Base-by-base conservation (phyloP, 2,113 vertebrate species). In the Dicaeum eximium region DNA sequence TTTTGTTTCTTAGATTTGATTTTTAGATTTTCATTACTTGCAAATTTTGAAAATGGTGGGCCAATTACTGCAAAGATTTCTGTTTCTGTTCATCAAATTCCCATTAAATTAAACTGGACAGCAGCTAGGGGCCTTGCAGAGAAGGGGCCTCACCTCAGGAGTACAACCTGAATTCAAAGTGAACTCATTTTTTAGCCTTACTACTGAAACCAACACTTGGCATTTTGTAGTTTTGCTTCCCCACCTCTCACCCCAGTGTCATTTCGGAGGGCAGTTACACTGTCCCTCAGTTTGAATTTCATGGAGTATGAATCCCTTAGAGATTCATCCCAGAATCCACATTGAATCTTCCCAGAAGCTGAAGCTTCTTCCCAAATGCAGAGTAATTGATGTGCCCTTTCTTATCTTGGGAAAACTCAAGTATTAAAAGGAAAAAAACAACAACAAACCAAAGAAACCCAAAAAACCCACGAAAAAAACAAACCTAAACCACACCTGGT, bases 131-230 rank as follows among this genome's bases (percentile, higher is more conserved):
- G n/a, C 40, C 31, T 54, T 24, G 45, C 37, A 13, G 75, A 66
- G 65, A 30, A 35, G 3, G 62, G 45, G 37, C 94, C 58, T 92
- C n/a, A 3, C 25, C 7, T 95, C 37, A 83, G 64, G 82, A 80
- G 28, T 81, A 65, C 75, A 90, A 71, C 89, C 69, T 56, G 86
- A 90, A 83, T 75, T 64, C 65, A 40, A 73, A 90, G 79, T 45
- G 62, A 95, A 78, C 71, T 91, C 66, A 18, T 54, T 58, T 48
- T 6, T 15, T 33, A 95, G 88, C 86, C 20, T 18, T 96, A 97
- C 97, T 98, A 96, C 98, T 98, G 97, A 97, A 92, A 83, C 45
- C 96, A 86, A 28, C 17, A 78, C 25, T 54, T 58, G 33, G 44
- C 16, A n/a, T 82, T 69, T 37, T 35, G 66, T 66, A 67, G 72